Base-by-base conservation (phyloP, 2,113 vertebrate genomes). In the Caranx ignobilis region DNA sequence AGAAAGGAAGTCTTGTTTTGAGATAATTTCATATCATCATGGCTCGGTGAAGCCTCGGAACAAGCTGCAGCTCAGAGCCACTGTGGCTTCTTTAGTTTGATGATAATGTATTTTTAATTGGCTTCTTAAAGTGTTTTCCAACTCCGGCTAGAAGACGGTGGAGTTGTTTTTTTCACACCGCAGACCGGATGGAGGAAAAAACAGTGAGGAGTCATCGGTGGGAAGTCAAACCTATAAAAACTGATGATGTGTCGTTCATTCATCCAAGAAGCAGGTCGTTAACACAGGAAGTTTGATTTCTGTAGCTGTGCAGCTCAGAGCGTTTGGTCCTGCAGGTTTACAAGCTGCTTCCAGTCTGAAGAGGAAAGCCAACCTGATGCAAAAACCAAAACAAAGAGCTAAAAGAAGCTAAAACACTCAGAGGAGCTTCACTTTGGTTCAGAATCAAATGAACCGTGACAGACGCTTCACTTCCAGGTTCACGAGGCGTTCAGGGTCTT, bases 11-110 rank as follows among this genome's bases (percentile, higher is more conserved):
- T 47, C 21, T 21, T 43, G 26, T 71, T 75, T 75, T 43, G 55
- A 68, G 18, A 79, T 76, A 1, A 77, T 81, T 73, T 73, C 52
- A 19, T 57, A 68, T 54, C 21, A 66, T 59, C 31, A 45, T 43
- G 2, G 48, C 12, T 41, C 32, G 11, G 18, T 73, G 37, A 76
- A 67, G 10, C 55, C 4, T 31, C 34, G 43, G 52, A 77, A 50
- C 48, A 50, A 31, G 10, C 10, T 1, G 26, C 5, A 8, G 8
- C 26, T 57, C 50, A 41, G 18, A 69, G 47, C 5, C 48, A 11
- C 52, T 11, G 9, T 11, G 11, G 52, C n/a, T 26, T 55, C 26
- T 26, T 3, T 1, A 55, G n/a, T 21, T 26, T 21, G n/a, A 11
- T 1, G 10, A 11, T 26, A 11, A 55, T 55, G 16, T 16, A 19